These are phyloP conservation scores for Melanaphis sacchari DNA, from an alignment of 1,140 invertebrate genomes.

Conservation along the genomic window DNA sequence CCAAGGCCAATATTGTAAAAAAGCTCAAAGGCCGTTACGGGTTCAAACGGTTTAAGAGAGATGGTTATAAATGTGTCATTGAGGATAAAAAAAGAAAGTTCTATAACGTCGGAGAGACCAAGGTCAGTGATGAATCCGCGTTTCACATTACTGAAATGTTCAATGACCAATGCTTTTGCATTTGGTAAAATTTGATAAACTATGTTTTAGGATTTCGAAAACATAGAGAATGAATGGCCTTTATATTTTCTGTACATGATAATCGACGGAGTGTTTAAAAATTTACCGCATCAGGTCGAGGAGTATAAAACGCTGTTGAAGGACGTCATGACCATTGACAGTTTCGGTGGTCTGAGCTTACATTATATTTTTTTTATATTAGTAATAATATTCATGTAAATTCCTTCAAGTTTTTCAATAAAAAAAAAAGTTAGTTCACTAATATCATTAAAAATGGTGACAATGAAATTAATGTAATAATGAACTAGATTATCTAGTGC, in stretches of 20 bases:
- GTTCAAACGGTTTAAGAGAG: slow-evolving; percentile 93
- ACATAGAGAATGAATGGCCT: slow-evolving; percentile 98
- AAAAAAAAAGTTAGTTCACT: too few relatives aligned
- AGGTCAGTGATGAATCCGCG: slow-evolving; percentile 64
- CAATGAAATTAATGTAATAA: too few relatives aligned
- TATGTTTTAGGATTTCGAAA: slow-evolving; percentile 85
- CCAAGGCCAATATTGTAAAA: slow-evolving; percentile 85
- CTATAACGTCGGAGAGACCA: slow-evolving; percentile 75
- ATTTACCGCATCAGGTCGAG: slow-evolving; percentile 88
- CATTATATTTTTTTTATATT: not conserved
- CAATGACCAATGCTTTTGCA: not conserved
- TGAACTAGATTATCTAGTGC: too few relatives aligned
- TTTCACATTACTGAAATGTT: not conserved
- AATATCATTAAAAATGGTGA: too few relatives aligned
- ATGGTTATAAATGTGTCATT: slow-evolving; percentile 90
- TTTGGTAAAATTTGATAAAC: not conserved
- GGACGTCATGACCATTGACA: slow-evolving; percentile 77
- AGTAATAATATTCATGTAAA: not conserved
- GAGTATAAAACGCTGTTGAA: slow-evolving; percentile 89
- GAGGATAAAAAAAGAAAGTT: slow-evolving; percentile 82
- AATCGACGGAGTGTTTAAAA: slow-evolving; percentile 92
- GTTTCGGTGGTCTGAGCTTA: slow-evolving; percentile 73
- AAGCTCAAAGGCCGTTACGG: slow-evolving; percentile 90
- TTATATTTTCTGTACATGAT: slow-evolving; percentile 95
- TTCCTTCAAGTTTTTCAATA: too few relatives aligned